phyloP scores from a whole-genome alignment of 2,113 vertebrate species.

The Vireo altiloquus region DNA sequence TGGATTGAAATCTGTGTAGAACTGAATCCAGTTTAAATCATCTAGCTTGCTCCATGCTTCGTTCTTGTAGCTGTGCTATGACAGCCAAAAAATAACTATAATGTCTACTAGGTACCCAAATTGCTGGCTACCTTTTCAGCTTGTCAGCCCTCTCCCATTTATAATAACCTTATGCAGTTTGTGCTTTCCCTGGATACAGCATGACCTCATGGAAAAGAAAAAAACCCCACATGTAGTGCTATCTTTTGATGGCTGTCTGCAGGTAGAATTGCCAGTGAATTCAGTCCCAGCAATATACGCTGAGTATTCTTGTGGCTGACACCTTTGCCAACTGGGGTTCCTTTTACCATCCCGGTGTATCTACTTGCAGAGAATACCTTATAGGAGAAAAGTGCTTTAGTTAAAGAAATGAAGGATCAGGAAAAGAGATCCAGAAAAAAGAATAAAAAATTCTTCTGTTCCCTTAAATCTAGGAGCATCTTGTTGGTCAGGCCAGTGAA shows the following conservation, averaged over 20 bases:
- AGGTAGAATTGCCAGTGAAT: neutral
- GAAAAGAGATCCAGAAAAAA: neutral
- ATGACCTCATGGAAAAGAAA: neutral
- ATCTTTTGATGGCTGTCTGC: neutral
- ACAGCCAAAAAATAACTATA: neutral
- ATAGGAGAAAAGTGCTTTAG: neutral
- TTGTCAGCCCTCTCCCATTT: neutral
- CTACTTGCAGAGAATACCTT: neutral
- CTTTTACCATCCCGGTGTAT: neutral
- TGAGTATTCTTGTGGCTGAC: neutral
- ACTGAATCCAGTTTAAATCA: neutral
- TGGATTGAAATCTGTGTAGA: neutral
- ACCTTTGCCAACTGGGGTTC: neutral
- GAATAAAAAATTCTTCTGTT: neutral
- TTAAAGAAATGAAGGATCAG: neutral
- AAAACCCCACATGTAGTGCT: rapidly evolving
- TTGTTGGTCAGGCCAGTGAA: neutral
- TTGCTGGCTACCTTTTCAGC: neutral
- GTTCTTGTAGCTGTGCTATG: neutral
- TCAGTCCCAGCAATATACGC: neutral
- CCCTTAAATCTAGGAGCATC: neutral
- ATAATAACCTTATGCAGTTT: neutral
- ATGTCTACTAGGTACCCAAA: neutral
- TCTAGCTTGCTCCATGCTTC: neutral
- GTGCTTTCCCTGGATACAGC: neutral